Base-by-base conservation (phyloP, 2,888 invertebrate species). In the Colostygia pectinataria region DNA sequence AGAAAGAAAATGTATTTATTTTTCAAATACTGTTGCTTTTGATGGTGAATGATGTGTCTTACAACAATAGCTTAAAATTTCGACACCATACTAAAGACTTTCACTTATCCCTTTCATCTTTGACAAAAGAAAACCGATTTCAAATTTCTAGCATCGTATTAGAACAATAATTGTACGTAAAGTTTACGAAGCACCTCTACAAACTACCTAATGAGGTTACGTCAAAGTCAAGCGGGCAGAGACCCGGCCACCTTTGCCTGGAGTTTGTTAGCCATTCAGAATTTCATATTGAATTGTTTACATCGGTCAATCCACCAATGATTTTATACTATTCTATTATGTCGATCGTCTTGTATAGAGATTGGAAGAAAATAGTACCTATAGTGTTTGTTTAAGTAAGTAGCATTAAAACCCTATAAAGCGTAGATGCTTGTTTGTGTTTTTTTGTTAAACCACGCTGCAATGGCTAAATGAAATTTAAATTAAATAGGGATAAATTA, bases 221-320 rank as follows among this genome's bases (percentile, higher is more conserved):
- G 59, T 70, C 70, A 78, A 77, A 73, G 75, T 77, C 77, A 72
- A 38, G 57, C 66, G 70, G 68, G 71, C 68, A 64, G 51, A 63
- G 63, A 65, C 71, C 61, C 55, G 56, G 55, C 51, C 62, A 61
- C 65, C 59, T 67, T 57, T 56, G 12, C 18, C 29, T 57, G 57
- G 44, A 59, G 55, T 47, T 54, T 42, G 53, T 57, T 58, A 68
- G 52, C 60, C 52, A 68, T 70, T 67, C 56, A 50, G 29, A 15
- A 25, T 28, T 42, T 14, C 43, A 67, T 58, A 62, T 61, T 54
- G 39, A 67, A 61, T 65, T 68, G 55, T 65, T 66, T 68, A 58
- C 62, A 61, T 62, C 65, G 67, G 66, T 68, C 74, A 71, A 49
- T 65, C 64, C 63, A 58, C 59, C 18, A 12, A 31, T 18, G 20